Evolutionary conservation across 1,140 invertebrate genomes (phyloP).

Genomic region (Drosophila bipectinata): DNA sequence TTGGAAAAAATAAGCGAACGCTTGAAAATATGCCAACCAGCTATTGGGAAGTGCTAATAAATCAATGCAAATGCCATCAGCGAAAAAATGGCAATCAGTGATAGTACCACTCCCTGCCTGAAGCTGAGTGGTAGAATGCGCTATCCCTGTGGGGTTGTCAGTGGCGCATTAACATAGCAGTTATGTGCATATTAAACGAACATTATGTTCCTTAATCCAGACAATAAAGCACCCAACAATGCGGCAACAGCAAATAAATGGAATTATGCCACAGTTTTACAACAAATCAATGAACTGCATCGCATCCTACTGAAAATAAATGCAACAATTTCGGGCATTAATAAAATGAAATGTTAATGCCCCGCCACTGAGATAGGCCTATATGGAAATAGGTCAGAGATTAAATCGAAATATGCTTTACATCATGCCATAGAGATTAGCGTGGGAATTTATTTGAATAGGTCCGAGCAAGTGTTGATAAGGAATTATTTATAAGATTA

Average conservation of each 20-base stretch:
- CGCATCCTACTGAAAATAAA: conserved; percentile 5
- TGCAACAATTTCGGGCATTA: conserved; percentile 15
- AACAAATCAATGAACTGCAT: conserved; percentile 49
- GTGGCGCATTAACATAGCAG: conserved; percentile 52
- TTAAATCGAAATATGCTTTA: conserved; percentile 31
- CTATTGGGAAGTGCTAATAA: conserved; percentile 61
- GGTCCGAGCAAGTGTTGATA: conserved; percentile 18
- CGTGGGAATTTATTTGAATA: conserved; percentile 36
- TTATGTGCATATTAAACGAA: conserved; percentile 60
- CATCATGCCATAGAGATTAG: conserved; percentile 25
- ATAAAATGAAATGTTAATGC: conserved; percentile 42
- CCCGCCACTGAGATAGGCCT: conserved; percentile 10
- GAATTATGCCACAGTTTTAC: conserved; percentile 45
- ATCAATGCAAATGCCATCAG: conserved; percentile 53
- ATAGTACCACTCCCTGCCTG: conserved; percentile 10
- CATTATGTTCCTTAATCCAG: conserved; percentile 70
- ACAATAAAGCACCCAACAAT: conserved; percentile 55
- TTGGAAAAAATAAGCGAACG: conserved; percentile 3
- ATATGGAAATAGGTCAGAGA: conserved; percentile 38
- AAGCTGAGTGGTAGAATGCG: not conserved
- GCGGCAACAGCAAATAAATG: conserved; percentile 43
- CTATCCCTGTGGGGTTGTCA: not conserved
- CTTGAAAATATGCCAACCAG: conserved; percentile 35
- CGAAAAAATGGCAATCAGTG: conserved; percentile 32
- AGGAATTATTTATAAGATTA: conserved; percentile 10